phyloP scores from a whole-genome alignment of 2,888 invertebrate genomes.

The Tachina lurida region DNA sequence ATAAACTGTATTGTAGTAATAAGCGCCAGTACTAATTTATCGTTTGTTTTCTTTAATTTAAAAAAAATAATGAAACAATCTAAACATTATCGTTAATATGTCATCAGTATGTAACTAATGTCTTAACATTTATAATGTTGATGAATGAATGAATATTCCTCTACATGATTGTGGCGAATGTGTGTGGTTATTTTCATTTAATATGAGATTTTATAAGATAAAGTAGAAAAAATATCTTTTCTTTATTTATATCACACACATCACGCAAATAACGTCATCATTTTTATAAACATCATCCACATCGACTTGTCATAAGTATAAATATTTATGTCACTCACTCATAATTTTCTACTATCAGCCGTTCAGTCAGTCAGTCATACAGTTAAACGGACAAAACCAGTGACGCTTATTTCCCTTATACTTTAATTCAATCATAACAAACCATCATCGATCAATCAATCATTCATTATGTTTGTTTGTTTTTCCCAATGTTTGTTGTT shows the following conservation, averaged over 20 bases:
- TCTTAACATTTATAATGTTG: constrained; percentile 26
- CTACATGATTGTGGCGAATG: neutral
- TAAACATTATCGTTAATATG: constrained; percentile 65
- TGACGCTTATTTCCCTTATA: constrained; percentile 41
- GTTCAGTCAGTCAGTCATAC: constrained; percentile 20
- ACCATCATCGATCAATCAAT: constrained; percentile 68
- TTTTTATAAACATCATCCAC: constrained; percentile 35
- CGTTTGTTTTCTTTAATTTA: constrained; percentile 23
- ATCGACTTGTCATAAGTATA: constrained; percentile 51
- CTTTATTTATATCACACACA: constrained; percentile 13
- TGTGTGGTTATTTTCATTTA: constrained; percentile 39
- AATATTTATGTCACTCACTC: constrained; percentile 63
- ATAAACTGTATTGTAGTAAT: constrained; percentile 44
- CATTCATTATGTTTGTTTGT: constrained; percentile 57
- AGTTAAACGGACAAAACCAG: constrained; percentile 49
- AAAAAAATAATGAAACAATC: constrained; percentile 43
- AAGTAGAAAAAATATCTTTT: constrained; percentile 5
- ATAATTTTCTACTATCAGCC: constrained; percentile 53
- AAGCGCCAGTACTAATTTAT: constrained; percentile 63
- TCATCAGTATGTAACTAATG: constrained; percentile 56
- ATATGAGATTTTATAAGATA: constrained; percentile 43
- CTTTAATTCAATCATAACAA: constrained; percentile 40
- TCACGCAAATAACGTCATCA: constrained; percentile 30
- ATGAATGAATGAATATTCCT: constrained; percentile 35
- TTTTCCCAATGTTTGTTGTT: constrained; percentile 38